Percentiles rank a stretch among this genome's conserved stretches.
phyloP scores from a whole-genome alignment of 2,888 invertebrate genomes.

The Pyrocoelia pectoralis region DNA sequence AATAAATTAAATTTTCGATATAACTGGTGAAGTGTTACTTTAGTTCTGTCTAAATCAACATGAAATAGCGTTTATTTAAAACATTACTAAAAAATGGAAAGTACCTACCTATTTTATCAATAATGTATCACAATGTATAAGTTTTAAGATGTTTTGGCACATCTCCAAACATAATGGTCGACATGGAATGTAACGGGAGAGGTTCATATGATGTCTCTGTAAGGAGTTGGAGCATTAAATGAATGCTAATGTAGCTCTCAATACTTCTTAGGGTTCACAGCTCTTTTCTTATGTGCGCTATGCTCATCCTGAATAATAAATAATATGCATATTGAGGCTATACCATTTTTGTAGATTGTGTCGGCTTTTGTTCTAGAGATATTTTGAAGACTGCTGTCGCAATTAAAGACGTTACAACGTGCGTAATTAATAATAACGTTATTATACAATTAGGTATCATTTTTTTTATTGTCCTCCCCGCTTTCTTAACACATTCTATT shows the following conservation, averaged over 20 bases:
- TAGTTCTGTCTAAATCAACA: too few species aligned
- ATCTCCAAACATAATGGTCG: constrained; percentile 48
- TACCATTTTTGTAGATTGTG: constrained; percentile 23
- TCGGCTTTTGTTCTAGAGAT: constrained; percentile 11
- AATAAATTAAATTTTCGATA: too few species aligned
- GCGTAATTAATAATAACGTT: too few species aligned
- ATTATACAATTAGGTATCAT: too few species aligned
- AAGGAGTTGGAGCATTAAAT: constrained; percentile 40
- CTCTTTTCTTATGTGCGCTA: constrained; percentile 34
- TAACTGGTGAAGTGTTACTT: too few species aligned
- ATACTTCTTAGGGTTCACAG: constrained; percentile 40
- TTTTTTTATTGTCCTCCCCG: too few species aligned
- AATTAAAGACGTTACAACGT: not conserved
- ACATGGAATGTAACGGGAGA: constrained; percentile 48
- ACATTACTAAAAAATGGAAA: not conserved
- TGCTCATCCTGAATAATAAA: constrained; percentile 30
- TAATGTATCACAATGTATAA: not conserved
- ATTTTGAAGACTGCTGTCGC: not conserved
- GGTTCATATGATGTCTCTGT: constrained; percentile 45
- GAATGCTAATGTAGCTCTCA: constrained; percentile 49
- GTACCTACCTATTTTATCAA: not conserved
- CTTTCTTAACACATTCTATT: too few species aligned
- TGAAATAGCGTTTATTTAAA: too few species aligned
- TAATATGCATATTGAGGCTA: constrained; percentile 27
- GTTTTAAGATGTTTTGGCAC: constrained; percentile 46